Evolutionary conservation across 2,888 invertebrate species (phyloP), one percentile per base, ranked within the genome.

Genomic region (Fabriciana adippe): DNA sequence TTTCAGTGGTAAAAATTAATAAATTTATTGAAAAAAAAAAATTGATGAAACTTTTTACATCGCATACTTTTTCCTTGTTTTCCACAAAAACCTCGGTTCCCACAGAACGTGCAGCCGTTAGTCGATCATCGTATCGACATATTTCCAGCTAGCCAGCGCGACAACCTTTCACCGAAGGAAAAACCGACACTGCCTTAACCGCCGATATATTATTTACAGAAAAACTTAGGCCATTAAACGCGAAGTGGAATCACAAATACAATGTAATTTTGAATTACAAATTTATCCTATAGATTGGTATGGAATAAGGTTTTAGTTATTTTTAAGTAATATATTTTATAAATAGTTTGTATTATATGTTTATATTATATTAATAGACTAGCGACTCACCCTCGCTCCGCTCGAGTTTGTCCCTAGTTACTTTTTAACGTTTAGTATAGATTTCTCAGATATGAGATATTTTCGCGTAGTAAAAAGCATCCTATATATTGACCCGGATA

Each of bases 121-220:
- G 79, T 81, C 80, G 82, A 83, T 86, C 85, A 84, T 84, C 84
- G 82, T 82, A 85, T 83, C 85, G 84, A 82, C 87, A 87, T 89
- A 88, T 87, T 89, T 88, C 90, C 80, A 88, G 84, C 81, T 81
- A 85, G 77, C 83, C 82, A 77, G 79, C 78, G 80, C 78, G 82
- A 79, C 88, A 89, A 89, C 91, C 90, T 92, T 92, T 92, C 92
- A 91, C 92, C 89, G 85, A 72, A 77, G 83, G 90, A 92, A 92
- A 92, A 92, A 92, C 90, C 88, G 72, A 90, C 88, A 83, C 86
- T 84, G 79, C 91, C 92, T 85, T 91, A 88, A 84, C 79, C 76
- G 89, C 81, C 82, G 72, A 75, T 79, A 87, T 88, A 88, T 85
- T 88, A 90, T 90, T 86, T 87, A 83, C 84, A 89, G 89, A 90